Evolutionary conservation across 2,113 vertebrate genomes (phyloP).

Genomic region (Maccullochella peelii): DNA sequence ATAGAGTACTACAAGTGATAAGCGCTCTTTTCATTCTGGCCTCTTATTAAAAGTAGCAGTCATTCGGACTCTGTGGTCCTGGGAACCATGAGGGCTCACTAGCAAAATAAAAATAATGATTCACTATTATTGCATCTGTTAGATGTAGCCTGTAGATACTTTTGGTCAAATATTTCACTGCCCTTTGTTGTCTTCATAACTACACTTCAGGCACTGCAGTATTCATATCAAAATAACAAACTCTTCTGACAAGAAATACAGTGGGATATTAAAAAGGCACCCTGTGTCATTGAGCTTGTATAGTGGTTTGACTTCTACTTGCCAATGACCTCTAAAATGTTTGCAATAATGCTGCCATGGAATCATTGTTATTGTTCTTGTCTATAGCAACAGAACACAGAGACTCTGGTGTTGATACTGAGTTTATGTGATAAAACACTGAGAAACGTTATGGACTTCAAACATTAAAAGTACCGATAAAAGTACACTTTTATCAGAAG

Average conservation of each 20-base stretch:
- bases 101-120: conserved; percentile 27
- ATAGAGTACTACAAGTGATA: background rate
- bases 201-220: background rate
- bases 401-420: background rate
- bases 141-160: background rate
- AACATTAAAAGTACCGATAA: background rate
- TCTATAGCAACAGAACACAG: background rate
- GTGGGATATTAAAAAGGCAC: background rate
- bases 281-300: background rate
- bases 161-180: background rate
- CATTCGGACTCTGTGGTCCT: background rate
- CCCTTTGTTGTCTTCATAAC: too few relatives aligned
- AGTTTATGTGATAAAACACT: background rate
- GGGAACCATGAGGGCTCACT: conserved; percentile 17
- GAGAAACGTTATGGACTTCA: background rate
- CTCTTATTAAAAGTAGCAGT: conserved; percentile 5
- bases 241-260: background rate
- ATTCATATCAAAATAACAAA: background rate
- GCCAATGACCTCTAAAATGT: background rate
- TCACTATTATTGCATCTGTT: conserved; percentile 2
- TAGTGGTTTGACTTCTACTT: background rate
- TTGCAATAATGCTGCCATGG: background rate
- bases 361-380: background rate
- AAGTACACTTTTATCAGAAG: background rate
- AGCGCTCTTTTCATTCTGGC: conserved; percentile 10